Base-by-base conservation (phyloP, 2,113 vertebrate species). In the Nicator chloris region DNA sequence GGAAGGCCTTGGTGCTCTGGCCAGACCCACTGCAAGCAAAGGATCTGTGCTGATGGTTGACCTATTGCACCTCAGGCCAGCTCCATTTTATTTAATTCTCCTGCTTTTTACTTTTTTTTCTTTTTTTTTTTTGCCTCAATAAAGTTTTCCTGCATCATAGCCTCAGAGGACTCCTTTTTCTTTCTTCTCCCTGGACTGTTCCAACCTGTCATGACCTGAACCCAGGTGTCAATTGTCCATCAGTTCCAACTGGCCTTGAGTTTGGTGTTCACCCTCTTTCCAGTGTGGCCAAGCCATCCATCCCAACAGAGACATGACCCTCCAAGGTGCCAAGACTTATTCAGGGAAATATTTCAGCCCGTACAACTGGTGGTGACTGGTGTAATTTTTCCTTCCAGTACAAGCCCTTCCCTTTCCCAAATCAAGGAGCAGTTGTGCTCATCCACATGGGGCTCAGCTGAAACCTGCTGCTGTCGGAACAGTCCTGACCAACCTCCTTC, bases 1-100 rank as follows among this genome's bases (percentile, higher is more conserved):
- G 20, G 11, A 40, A 30, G 6, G 1, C 26, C 16, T n/a, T 8
- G 10, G 2, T 42, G 24, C 13, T 59, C 35, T 11, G 24, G 2
- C 7, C 12, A 15, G 2, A 33, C 22, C 4, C 15, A 0, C 20
- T 59, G 10, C 31, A 15, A 12, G 3, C 3, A 12, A 40, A 42
- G 19, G 24, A 15, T 7, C 24, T 35, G 2, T 11, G 18, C 35
- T 21, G 13, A 27, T 15, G 2, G 3, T 40, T 22, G 5, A 15
- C 19, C 24, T 6, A 1, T 2, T 30, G 20, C 26, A 24, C 20
- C 20, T 30, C 45, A 50, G 8, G 24, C 3, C 12, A 2, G 4
- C 13, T 57, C 27, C 2, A 5, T 39, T 45, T 42, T 6, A 12
- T 11, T 22, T 21, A 26, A 3, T 31, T 37, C 27, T 42, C 15